A percentile compares a stretch with the other conserved stretches of the same genome.
phyloP scores from a whole-genome alignment of 2,113 vertebrate genomes.

The Ceuthmochares aereus region DNA sequence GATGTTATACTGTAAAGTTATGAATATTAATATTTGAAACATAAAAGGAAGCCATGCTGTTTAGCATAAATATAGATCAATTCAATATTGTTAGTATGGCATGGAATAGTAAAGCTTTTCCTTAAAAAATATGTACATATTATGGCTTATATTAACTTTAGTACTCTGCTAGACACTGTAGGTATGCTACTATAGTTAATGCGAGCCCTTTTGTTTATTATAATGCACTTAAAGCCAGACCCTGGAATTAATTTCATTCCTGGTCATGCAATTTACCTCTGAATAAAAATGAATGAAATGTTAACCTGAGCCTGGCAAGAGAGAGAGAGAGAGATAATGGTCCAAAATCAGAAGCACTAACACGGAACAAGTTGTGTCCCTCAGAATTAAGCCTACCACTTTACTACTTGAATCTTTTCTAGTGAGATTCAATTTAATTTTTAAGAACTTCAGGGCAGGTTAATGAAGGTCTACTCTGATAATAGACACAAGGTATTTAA shows the following conservation, averaged over 20 bases:
- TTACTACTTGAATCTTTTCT: background rate
- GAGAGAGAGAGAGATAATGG: background rate
- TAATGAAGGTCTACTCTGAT: conserved; percentile 45
- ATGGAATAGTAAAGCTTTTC: background rate
- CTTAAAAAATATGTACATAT: background rate
- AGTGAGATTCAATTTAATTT: conserved; percentile 53
- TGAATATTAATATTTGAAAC: background rate
- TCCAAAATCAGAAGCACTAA: background rate
- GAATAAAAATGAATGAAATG: background rate
- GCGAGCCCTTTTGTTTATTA: background rate
- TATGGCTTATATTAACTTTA: background rate
- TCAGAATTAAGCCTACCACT: background rate
- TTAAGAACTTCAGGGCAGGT: conserved; percentile 29
- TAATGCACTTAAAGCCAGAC: background rate
- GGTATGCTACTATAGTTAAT: background rate
- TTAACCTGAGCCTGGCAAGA: background rate
- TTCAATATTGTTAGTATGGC: background rate
- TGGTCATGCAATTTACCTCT: background rate
- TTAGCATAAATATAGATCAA: background rate
- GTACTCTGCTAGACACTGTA: background rate
- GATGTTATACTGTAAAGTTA: background rate
- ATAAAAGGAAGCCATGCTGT: background rate
- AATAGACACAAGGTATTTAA: background rate
- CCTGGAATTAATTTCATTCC: background rate
- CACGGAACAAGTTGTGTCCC: background rate